Evolutionary conservation across 2,797 vertebrate genomes (phyloP), one percentile per base, ranked within the genome.

Genomic region (Australoheros facetus): DNA sequence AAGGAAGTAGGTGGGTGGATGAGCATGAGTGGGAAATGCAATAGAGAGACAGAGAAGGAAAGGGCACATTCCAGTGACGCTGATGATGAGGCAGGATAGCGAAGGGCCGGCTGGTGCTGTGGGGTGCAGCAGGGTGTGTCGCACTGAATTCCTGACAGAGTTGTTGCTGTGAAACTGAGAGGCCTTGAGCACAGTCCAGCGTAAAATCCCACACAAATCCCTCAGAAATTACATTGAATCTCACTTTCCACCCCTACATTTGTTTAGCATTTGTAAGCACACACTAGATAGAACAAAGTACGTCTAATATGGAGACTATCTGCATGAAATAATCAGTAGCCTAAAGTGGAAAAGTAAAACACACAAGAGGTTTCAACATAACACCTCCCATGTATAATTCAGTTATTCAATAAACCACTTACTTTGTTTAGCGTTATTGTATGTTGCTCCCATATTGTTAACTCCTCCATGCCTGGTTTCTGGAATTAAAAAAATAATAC

Each of bases 371-470:
- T 7, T 77, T 80, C n/a, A 55, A 14, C 16, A 21, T 5, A 48
- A 23, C 19, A 12, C 3, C 10, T 1, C 30, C 58, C 1, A 2
- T 14, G 51, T 4, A 28, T 17, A 1, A 16, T 45, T 39, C 3
- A 16, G 23, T 5, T 55, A n/a, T 21, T 39, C 13, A 21, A 77
- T 3, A 42, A 59, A 60, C 19, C 39, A 91, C 96, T 96, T 93
- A 98, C 98, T 95, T 96, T 97, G 93, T 56, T 94, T 21, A 99
- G 86, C 0, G 96, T 98, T 88, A 97, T 95, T 0, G 98, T 99
- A 66, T 98, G 96, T 91, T 99, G 98, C 90, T 99, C 98, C 98
- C 98, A 99, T 95, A 99, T 98, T 30, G 93, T 95, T 94, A 98
- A 93, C 86, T 98, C 97, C 92, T 99, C 98, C 98, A 99, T 99